Base-by-base conservation (phyloP, 2,113 vertebrate species). In the Tupaia tana region DNA sequence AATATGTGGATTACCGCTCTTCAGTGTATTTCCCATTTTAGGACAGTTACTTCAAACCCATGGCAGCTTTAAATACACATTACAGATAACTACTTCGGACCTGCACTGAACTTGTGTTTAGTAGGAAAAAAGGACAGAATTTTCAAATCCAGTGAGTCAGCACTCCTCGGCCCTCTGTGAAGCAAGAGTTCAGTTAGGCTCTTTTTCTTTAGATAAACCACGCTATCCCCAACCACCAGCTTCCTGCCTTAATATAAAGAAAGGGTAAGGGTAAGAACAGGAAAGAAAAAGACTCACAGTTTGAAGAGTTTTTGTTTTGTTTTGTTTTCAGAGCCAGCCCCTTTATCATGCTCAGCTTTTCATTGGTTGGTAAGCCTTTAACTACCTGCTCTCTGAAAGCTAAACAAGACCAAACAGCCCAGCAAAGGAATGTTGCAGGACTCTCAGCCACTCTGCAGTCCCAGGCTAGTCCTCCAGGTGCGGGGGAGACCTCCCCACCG, bases 171-270 rank as follows among this genome's bases (percentile, higher is more conserved):
- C 25, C 86, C 56, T 81, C 74, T 34, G 22, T 34, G 85, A 96
- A 66, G 12, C 20, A 89, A 66, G 61, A 70, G 7, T 85, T 86
- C 52, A 54, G 43, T 71, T 66, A 93, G 82, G 27, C 18, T 67
- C 73, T 85, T 85, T 84, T 73, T 70, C 70, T 90, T 89, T 69
- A 70, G 80, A 84, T 90, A 86, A 90, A 77, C 54, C 34, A 34
- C n/a, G 84, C 25, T 61, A 77, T 59, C 34, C 70, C 80, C 61
- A n/a, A 7, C 61, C 79, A 59, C 43, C 22, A 85, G 70, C 59
- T 90, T 92, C 82, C 81, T 67, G 19, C 78, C 52, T 56, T 54
- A 14, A 14, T 20, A 22, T 59, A 92, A 25, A 82, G 43, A 92
- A 25, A 82, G 43, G 20, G 10, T 24, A 85, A 81, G 66, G 29